Evolutionary conservation across 2,797 vertebrate genomes (phyloP), one percentile per base, ranked within the genome.

Genomic region (Lophotriccus pileatus): DNA sequence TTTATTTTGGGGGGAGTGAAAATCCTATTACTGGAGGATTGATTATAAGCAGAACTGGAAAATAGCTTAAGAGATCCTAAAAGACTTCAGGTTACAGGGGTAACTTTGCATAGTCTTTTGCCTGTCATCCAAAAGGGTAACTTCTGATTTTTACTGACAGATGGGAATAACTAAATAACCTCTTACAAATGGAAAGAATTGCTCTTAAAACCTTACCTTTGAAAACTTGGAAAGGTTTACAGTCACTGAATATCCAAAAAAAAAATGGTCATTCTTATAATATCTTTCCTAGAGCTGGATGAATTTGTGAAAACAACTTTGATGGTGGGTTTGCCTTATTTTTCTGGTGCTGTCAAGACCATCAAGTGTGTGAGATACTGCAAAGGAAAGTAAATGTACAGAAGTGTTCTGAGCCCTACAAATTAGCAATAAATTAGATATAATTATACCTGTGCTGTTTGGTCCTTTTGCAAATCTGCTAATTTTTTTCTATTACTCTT

Each of bases 151-250:
- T 80, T 85, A 80, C 28, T 55, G 85, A 64, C 2, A 5, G 59
- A 13, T 74, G 25, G 34, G 43, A 93, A 67, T 82, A 95, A 70
- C n/a, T 66, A 73, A 93, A 76, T 69, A 83, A 87, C 79, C 30
- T 84, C 56, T 67, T 79, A 39, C 7, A 90, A 88, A 90, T 74
- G 24, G 37, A 53, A 90, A 39, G 17, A 88, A 81, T 53, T 93
- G 47, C 55, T 93, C 59, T 87, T 95, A 67, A 92, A 92, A 69
- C 39, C 68, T 72, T 90, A 49, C 39, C 39, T 93, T 84, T 76
- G 83, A 84, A 94, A 94, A 84, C 62, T 22, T 37, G 25, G 67
- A 73, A 82, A 89, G 59, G 73, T 86, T 94, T 88, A 25, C 66
- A 49, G 41, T 73, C 86, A 77, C 34, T 60, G 52, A 91, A 66